phyloP scores from a whole-genome alignment of 2,797 vertebrate genomes.

The Peromyscus eremicus region DNA sequence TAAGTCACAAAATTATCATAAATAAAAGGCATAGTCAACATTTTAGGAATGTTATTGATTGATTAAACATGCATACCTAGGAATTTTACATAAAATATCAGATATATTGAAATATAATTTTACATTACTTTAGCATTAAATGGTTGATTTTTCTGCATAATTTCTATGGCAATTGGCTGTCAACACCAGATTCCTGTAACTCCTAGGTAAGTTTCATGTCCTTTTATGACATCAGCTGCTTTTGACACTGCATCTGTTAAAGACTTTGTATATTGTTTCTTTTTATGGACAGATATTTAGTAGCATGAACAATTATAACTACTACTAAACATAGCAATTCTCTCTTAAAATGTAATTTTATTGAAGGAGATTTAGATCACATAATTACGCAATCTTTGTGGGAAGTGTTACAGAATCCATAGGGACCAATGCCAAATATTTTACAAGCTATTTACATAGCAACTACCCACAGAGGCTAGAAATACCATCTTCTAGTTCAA shows the following conservation, averaged over 20 bases:
- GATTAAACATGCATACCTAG: neutral
- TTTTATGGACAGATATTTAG: neutral
- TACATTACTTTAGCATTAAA: neutral
- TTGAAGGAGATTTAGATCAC: neutral
- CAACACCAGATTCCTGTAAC: neutral
- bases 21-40: neutral
- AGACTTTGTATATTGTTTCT: neutral
- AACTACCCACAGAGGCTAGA: neutral
- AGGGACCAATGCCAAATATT: neutral
- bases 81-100: neutral
- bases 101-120: neutral
- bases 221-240: neutral
- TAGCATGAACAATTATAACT: neutral
- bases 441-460: neutral
- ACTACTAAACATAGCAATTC: neutral
- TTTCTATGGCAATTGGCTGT: neutral
- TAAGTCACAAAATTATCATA: neutral
- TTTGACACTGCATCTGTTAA: neutral
- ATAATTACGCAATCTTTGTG: neutral
- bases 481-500: neutral
- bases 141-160: neutral
- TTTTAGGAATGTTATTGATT: neutral
- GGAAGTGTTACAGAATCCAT: neutral
- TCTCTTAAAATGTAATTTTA: neutral
- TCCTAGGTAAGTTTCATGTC: neutral